Conservation (phyloP, 37 sponge, comb jelly and placozoan species). For the Oscarella lobularis region DNA sequence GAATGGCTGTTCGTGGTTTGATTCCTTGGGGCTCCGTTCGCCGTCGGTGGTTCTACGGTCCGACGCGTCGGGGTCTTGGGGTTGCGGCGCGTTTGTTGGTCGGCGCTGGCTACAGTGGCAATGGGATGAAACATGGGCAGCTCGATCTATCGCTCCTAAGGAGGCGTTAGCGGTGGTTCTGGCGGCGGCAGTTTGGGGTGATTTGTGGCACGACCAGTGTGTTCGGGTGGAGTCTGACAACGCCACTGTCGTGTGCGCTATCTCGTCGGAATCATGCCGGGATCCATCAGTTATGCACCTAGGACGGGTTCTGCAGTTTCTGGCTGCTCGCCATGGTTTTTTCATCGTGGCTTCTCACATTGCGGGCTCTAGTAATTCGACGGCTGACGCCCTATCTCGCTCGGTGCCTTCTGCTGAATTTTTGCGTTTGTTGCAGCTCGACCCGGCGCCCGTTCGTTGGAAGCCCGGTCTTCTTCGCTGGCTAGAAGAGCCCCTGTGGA, state of each 20-base stretch:
- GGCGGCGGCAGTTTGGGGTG: conserved; percentile 22
- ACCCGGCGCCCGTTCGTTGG: no score
- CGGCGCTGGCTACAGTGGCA: conserved; percentile 29
- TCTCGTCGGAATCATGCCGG: conserved; percentile 9
- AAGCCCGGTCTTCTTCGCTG: no score
- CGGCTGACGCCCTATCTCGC: conserved; percentile 30
- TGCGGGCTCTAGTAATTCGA: conserved; percentile 17
- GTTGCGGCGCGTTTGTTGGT: conserved; percentile 30
- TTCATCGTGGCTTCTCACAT: conserved; percentile 18
- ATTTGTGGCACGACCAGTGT: conserved; percentile 1
- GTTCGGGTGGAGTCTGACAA: conserved; percentile 30
- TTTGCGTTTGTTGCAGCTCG: no score
- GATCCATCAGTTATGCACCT: conserved; percentile 21
- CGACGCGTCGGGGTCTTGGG: conserved; percentile 40
- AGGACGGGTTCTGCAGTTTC: conserved; percentile 20
- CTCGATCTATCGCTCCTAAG: conserved; percentile 21
- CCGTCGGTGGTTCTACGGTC: neutral
- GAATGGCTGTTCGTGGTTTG: neutral
- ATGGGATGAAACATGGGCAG: conserved; percentile 9
- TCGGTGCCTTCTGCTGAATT: no score
- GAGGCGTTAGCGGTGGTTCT: conserved; percentile 22
- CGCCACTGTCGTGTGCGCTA: conserved; percentile 28
- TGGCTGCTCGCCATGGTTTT: conserved; percentile 9
- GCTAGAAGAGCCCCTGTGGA: conserved; percentile 38
- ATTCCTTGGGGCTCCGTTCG: neutral